Evolutionary conservation across 30 jellyfish, hydroid and myxozoan species (phyloP).

Genomic region (Pseudorhiza aurosa): DNA sequence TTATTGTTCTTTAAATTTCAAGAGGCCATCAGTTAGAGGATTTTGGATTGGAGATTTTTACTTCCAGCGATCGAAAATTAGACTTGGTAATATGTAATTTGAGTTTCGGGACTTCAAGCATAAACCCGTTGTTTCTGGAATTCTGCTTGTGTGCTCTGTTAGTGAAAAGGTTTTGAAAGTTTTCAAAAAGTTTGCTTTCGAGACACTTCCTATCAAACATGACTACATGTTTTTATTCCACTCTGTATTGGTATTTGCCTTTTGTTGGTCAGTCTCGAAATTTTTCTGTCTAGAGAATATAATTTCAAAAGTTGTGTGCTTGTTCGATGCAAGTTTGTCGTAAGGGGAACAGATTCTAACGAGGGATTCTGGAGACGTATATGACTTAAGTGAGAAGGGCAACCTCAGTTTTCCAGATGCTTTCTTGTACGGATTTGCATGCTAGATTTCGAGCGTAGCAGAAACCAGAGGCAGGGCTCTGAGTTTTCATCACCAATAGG

Average conservation of each 20-base stretch:
- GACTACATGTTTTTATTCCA: conserved; percentile 34
- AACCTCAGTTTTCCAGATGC: conserved; percentile 49
- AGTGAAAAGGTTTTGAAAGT: conserved; percentile 25
- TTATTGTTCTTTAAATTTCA: not conserved
- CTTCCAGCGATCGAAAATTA: conserved; percentile 37
- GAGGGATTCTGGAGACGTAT: not conserved
- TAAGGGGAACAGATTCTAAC: not conserved
- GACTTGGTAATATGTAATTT: conserved; percentile 36
- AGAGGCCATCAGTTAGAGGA: conserved; percentile 16
- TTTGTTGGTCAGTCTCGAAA: conserved; percentile 46
- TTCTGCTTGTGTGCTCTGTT: conserved; percentile 20
- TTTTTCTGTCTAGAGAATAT: conserved; percentile 6
- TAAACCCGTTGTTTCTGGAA: conserved; percentile 21
- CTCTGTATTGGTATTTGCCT: conserved; percentile 30
- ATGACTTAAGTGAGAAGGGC: conserved; percentile 8
- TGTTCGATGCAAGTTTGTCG: not conserved
- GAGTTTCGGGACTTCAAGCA: conserved; percentile 14
- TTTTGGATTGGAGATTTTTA: conserved; percentile 11
- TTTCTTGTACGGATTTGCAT: no score
- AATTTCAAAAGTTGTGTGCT: conserved; percentile 48
- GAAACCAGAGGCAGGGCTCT: no score
- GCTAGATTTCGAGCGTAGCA: no score
- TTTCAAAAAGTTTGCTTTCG: conserved; percentile 23
- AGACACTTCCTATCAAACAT: conserved; percentile 47
- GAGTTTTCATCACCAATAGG: no score